A percentile compares a stretch with the other conserved stretches of the same genome.
Conservation (phyloP, 1,140 invertebrate genomes). For the Druon quercuslanigerum region DNA sequence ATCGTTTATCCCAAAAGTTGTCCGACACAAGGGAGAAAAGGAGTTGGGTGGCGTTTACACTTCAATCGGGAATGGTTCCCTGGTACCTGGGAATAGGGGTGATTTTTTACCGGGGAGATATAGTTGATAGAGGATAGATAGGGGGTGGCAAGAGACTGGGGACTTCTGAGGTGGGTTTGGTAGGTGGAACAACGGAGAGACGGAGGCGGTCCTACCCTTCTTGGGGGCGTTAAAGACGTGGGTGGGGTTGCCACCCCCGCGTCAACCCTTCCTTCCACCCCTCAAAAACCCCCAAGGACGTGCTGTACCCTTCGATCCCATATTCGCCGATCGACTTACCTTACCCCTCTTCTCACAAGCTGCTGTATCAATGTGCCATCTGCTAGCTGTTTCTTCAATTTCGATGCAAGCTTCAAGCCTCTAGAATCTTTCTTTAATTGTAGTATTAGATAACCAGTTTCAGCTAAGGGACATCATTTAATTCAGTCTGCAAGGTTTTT, state of each 20-base stretch:
- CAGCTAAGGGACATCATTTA: no score
- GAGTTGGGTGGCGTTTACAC: slow-evolving; percentile 47
- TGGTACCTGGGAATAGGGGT: slow-evolving; percentile 60
- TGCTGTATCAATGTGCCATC: slow-evolving; percentile 54
- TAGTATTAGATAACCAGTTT: background rate
- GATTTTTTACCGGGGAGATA: slow-evolving; percentile 63
- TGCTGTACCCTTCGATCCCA: slow-evolving; percentile 66
- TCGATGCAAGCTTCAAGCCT: slow-evolving; percentile 39
- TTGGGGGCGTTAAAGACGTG: slow-evolving; percentile 74
- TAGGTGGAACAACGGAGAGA: slow-evolving; percentile 72
- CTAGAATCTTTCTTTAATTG: slow-evolving; percentile 18
- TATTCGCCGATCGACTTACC: slow-evolving; percentile 66
- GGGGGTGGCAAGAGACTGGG: slow-evolving; percentile 59
- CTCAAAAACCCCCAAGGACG: slow-evolving; percentile 55
- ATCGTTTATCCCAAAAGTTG: slow-evolving; percentile 9
- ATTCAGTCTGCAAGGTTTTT: no score
- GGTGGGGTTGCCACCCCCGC: slow-evolving; percentile 68
- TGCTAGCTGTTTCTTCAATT: slow-evolving; percentile 54
- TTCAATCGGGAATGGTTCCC: slow-evolving; percentile 55
- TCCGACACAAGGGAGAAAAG: background rate
- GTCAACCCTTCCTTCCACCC: slow-evolving; percentile 64
- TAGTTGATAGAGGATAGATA: slow-evolving; percentile 54
- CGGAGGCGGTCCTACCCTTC: slow-evolving; percentile 72
- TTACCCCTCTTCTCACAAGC: slow-evolving; percentile 45
- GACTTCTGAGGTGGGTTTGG: slow-evolving; percentile 65